Base-by-base conservation (phyloP, 2,888 invertebrate species). In the Acheta domesticus region DNA sequence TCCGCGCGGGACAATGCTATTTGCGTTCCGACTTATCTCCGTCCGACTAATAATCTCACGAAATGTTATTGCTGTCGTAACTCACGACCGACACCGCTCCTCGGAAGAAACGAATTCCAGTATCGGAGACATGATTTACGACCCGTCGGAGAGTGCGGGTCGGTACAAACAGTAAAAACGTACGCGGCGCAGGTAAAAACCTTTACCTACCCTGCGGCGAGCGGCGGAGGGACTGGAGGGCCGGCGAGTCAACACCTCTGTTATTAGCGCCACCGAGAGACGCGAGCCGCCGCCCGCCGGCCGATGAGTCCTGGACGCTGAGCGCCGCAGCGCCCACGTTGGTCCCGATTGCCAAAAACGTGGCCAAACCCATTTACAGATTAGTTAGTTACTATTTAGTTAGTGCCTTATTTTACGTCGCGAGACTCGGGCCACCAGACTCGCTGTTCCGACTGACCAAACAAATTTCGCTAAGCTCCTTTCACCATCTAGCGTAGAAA, bases 231-330 rank as follows among this genome's bases (percentile, higher is more conserved):
- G 36, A 8, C 62, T 1, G 16, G 14, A 12, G 62, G 62, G 62
- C 14, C 62, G 62, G 62, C 62, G 62, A 62, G 62, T 62, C 62
- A 62, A 62, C 62, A 62, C 62, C 62, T 62, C 62, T 62, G 62
- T 62, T 62, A 62, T 62, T 62, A 62, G 62, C 62, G 62, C 62
- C 62, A 62, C 62, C 14, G 62, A 62, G 36, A 36, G 36, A 36
- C 36, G 36, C 36, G 36, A 36, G 36, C 36, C 36, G 36, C 36
- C 36, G 36, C 36, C 36, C 36, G 36, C 36, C 36, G 36, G 36
- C 36, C 36, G 8, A 8, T 8, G 36, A 36, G 36, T 36, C 8
- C 36, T 8, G 36, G 36, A 36, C 36, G 36, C 36, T 36, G 8
- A 5, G 36, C 36, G 36, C 5, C 36, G 36, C 5, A 8, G 36